phyloP scores from a whole-genome alignment of 2,113 vertebrate genomes.

The Archilochus colubris region DNA sequence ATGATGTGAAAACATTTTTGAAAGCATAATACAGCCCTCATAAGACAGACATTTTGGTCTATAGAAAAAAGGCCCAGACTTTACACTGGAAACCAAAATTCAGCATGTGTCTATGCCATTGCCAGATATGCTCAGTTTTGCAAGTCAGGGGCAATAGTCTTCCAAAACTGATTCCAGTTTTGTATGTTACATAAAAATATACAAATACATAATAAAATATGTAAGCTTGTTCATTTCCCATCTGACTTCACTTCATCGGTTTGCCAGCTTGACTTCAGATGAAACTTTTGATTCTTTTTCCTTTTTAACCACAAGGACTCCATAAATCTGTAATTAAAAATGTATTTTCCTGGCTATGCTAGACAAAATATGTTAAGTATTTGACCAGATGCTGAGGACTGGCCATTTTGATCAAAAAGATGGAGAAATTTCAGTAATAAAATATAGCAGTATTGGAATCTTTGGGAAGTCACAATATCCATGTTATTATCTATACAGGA shows the following conservation, averaged over 20 bases:
- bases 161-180: not conserved
- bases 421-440: not conserved
- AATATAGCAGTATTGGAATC: not conserved
- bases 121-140: not conserved
- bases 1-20: not conserved
- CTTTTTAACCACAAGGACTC: not conserved
- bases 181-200: not conserved
- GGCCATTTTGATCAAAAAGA: not conserved
- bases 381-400: not conserved
- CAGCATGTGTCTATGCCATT: not conserved
- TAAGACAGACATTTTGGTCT: not conserved
- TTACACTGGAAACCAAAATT: slow-evolving; percentile 9
- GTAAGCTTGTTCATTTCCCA: not conserved
- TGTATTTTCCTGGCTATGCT: not conserved
- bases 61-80: not conserved
- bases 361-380: not conserved
- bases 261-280: not conserved
- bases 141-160: not conserved
- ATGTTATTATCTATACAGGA: not conserved
- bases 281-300: not conserved
- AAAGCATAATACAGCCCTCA: not conserved
- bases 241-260: not conserved
- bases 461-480: not conserved
- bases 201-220: not conserved
- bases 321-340: slow-evolving; percentile 5